Conservation (phyloP, 2,888 invertebrate genomes). For the Diaphora mendica region DNA sequence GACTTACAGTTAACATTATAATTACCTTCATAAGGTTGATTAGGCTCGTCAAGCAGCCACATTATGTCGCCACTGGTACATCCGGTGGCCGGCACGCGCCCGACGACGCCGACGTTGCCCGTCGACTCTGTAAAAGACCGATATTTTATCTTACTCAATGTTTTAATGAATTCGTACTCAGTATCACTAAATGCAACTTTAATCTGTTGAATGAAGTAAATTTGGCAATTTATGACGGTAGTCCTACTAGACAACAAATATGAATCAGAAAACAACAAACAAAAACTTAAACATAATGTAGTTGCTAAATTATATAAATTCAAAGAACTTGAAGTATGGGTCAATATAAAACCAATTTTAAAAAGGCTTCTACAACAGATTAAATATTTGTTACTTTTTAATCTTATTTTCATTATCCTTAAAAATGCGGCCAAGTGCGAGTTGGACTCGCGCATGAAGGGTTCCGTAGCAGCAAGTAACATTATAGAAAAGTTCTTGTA, state of each 20-base stretch:
- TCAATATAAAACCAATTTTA: slow-evolving; percentile 15
- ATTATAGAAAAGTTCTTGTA: no score
- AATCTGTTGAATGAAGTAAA: background rate
- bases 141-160: slow-evolving; percentile 23
- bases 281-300: background rate
- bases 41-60: slow-evolving; percentile 90
- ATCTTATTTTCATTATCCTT: slow-evolving; percentile 30
- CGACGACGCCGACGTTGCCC: slow-evolving; percentile 72
- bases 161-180: slow-evolving; percentile 10
- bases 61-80: slow-evolving; percentile 88
- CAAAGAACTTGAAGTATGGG: slow-evolving; percentile 17
- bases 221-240: background rate
- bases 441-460: no score
- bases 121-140: slow-evolving; percentile 75
- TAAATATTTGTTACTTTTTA: slow-evolving; percentile 36
- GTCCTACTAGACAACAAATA: background rate
- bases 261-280: background rate
- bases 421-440: no score
- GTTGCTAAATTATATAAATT: slow-evolving; percentile 11
- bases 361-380: slow-evolving; percentile 15
- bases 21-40: slow-evolving; percentile 88
- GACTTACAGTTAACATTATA: slow-evolving; percentile 37
- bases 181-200: background rate
- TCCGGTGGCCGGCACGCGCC: slow-evolving; percentile 86
- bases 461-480: no score